Evolutionary conservation across 2,888 invertebrate species (phyloP).

Genomic region (Microctonus aethiopoides): DNA sequence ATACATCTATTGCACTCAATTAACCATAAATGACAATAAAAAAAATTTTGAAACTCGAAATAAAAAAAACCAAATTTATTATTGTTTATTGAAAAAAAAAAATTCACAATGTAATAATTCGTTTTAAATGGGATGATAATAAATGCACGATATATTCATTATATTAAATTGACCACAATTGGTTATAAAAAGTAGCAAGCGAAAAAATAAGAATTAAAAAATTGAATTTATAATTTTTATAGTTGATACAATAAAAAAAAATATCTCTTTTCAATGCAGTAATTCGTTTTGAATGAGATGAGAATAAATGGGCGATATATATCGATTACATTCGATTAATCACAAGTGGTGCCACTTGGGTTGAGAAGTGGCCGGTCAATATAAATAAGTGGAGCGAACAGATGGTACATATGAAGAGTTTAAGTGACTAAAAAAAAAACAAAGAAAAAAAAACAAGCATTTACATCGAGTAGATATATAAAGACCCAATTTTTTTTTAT

Average conservation of each 20-base stretch:
- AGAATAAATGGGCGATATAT: constrained; percentile 5
- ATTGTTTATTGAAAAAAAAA: too few species aligned
- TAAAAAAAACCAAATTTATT: too few species aligned
- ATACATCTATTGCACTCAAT: too few species aligned
- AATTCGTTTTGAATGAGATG: constrained; percentile 3
- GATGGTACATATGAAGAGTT: not conserved
- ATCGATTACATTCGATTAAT: constrained; percentile 35
- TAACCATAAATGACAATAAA: too few species aligned
- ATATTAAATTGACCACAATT: too few species aligned
- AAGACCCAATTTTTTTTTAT: too few species aligned
- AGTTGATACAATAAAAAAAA: not conserved
- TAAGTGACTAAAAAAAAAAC: constrained; percentile 2
- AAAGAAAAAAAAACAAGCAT: not conserved
- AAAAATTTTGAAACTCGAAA: too few species aligned
- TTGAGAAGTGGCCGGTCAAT: constrained; percentile 15
- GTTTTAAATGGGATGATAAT: too few species aligned
- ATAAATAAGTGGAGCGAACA: constrained; percentile 10
- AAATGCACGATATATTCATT: too few species aligned
- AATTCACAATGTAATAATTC: too few species aligned
- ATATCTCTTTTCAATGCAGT: constrained; percentile 1
- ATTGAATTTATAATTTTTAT: not conserved
- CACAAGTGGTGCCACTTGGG: constrained; percentile 34
- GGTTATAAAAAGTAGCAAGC: too few species aligned
- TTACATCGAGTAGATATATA: not conserved
- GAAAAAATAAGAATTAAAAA: too few species aligned